Percentiles rank a stretch among this genome's conserved stretches.
Evolutionary conservation across 2,888 invertebrate species (phyloP).

Genomic region (Metopia argyrocephala): DNA sequence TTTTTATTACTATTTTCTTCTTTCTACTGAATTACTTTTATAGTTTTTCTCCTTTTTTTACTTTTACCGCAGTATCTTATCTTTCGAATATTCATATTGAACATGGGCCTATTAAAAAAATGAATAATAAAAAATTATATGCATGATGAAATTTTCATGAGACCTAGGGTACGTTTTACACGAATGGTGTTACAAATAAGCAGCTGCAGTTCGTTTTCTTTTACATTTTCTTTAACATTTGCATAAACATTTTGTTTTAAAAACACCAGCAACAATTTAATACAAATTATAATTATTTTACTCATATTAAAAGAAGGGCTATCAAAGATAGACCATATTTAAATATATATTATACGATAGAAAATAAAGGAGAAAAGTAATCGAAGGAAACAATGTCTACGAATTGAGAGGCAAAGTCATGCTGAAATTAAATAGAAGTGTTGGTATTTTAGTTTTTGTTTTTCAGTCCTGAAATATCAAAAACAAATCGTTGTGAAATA

Average conservation of each 20-base stretch:
- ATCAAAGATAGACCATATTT: too few species aligned
- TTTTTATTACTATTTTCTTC: constrained; percentile 15
- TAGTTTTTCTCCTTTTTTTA: neutral
- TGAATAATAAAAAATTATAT: constrained; percentile 55
- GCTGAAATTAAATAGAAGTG: too few species aligned
- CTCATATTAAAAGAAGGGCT: neutral
- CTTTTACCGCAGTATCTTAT: constrained; percentile 5
- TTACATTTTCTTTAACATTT: constrained; percentile 62
- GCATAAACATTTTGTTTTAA: constrained; percentile 61
- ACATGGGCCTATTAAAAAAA: constrained; percentile 48
- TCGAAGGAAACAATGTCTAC: too few species aligned
- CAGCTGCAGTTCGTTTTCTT: constrained; percentile 57
- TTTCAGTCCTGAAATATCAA: too few species aligned
- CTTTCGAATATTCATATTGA: constrained; percentile 21
- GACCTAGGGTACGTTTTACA: neutral
- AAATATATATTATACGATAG: too few species aligned
- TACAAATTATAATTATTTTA: neutral
- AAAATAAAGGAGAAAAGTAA: too few species aligned
- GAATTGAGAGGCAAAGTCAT: too few species aligned
- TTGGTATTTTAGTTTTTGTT: too few species aligned
- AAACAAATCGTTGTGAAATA: too few species aligned
- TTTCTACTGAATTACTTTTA: constrained; percentile 26
- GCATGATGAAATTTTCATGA: constrained; percentile 51
- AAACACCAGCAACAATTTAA: neutral
- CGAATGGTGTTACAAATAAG: constrained; percentile 47